Percentiles rank a stretch among this genome's conserved stretches.
Conservation (phyloP, 2,113 vertebrate species). For the Microtus montanus region DNA sequence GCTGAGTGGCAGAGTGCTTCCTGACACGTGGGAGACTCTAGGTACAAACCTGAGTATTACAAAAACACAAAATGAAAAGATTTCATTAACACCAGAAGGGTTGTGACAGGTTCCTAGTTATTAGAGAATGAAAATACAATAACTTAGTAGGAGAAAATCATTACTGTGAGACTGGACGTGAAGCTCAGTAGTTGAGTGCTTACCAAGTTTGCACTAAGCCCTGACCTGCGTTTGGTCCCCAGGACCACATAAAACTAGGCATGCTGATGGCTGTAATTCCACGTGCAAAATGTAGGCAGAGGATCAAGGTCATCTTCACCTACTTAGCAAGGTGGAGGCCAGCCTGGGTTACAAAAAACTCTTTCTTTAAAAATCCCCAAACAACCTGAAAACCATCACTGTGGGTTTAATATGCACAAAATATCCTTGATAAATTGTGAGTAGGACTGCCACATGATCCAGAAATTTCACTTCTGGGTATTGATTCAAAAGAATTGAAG, state of each 20-base stretch:
- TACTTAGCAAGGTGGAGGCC: background rate
- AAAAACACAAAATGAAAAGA: background rate
- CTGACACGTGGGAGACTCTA: background rate
- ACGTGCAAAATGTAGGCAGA: background rate
- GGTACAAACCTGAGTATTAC: background rate
- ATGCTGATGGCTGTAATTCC: background rate
- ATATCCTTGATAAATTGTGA: background rate
- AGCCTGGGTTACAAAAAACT: background rate
- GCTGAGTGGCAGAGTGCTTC: background rate
- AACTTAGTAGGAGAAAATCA: background rate
- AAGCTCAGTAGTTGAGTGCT: background rate
- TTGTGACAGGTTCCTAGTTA: background rate
- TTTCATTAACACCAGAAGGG: background rate
- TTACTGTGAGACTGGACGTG: background rate
- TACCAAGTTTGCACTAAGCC: background rate
- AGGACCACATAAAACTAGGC: too few species aligned
- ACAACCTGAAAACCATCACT: background rate
- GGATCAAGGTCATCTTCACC: background rate
- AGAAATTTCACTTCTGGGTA: background rate
- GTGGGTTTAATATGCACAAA: background rate
- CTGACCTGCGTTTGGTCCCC: background rate
- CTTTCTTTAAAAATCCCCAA: background rate
- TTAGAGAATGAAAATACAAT: background rate
- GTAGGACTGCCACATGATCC: background rate
- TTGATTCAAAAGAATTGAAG: conserved; percentile 9